Base-by-base conservation (phyloP, 35 echinoderm and acorn worm species). In the Apostichopus japonicus region DNA sequence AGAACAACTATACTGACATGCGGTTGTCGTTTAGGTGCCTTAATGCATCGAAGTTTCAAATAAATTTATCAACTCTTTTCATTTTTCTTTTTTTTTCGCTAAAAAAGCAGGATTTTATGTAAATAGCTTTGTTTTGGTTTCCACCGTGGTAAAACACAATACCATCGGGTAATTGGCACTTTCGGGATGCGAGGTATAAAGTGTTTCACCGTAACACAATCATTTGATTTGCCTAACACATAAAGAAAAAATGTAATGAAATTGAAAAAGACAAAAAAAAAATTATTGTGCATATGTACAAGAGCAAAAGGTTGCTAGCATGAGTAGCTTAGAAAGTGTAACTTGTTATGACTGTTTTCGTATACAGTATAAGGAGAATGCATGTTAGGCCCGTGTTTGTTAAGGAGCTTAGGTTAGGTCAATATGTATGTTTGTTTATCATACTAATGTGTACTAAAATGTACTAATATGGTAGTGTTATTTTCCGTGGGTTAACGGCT, bases 1-100 rank as follows among this genome's bases (percentile, higher is more conserved):
- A 73, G 86, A 52, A 51, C 67, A 61, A 61, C 57, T 44, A 44
- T n/a, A 44, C 86, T 89, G 86, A 73, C 61, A 24, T n/a, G 57
- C 59, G 59, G 62, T 59, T 89, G 86, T 89, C 71, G 11, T 72
- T 73, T 67, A 89, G 86, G 86, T 89, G 86, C 86, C 86, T 89
- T 89, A 89, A 89, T 73, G 86, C 86, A 89, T 89, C 86, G 86
- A 89, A 89, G 86, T 89, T 89, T 89, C 56, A 89, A 89, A 89
- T 84, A 65, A 73, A 72, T 89, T 89, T 89, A 89, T 89, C 59
- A 89, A 89, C 71, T 75, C 71, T 75, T 73, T 89, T 89, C 58
- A 61, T 24, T 82, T 51, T 25, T 82, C 13, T 61, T 61, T 53
- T 83, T 83, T 87, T 89, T 59, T 73, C 61, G 86, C 86, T 89